A percentile compares a stretch with the other conserved stretches of the same genome.
Conservation (phyloP, 1,140 invertebrate species). For the Venustaconcha ellipsiformis region DNA sequence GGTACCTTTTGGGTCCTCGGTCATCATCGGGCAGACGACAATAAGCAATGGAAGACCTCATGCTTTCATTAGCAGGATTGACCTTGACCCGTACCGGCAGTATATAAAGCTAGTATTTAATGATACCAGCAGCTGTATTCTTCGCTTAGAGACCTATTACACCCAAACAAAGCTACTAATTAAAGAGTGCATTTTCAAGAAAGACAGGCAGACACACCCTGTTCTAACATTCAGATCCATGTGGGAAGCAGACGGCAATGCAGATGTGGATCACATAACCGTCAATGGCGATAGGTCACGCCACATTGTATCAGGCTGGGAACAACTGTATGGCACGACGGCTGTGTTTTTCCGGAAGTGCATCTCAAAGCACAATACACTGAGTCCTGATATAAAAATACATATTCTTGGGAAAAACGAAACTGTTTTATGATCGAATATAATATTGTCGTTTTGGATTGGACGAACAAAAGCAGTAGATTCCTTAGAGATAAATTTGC, state of each 20-base stretch:
- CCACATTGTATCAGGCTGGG: constrained; percentile 22
- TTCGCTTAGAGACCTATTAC: background rate
- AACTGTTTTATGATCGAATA: background rate
- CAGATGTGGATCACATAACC: constrained; percentile 26
- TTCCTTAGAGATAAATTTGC: too few species aligned
- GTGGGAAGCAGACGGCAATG: constrained; percentile 26
- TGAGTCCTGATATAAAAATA: constrained; percentile 23
- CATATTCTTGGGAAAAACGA: constrained; percentile 1
- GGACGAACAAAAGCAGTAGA: too few species aligned
- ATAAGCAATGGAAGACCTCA: constrained; percentile 7
- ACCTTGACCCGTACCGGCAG: constrained; percentile 8
- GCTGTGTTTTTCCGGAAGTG: constrained; percentile 28
- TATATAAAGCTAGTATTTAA: constrained; percentile 2
- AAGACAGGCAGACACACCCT: constrained; percentile 4
- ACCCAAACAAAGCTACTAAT: constrained; percentile 14
- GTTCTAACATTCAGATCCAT: constrained; percentile 30
- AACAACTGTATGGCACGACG: constrained; percentile 17
- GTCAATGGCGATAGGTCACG: constrained; percentile 25
- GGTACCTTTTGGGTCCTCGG: constrained; percentile 24
- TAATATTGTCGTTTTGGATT: too few species aligned
- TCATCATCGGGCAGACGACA: constrained; percentile 21
- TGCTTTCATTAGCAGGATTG: constrained; percentile 10
- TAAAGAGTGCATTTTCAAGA: constrained; percentile 17
- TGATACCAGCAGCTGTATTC: constrained; percentile 10
- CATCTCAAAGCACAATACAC: constrained; percentile 25